phyloP scores from a whole-genome alignment of 2,888 invertebrate species.

The Cryptops parisi region DNA sequence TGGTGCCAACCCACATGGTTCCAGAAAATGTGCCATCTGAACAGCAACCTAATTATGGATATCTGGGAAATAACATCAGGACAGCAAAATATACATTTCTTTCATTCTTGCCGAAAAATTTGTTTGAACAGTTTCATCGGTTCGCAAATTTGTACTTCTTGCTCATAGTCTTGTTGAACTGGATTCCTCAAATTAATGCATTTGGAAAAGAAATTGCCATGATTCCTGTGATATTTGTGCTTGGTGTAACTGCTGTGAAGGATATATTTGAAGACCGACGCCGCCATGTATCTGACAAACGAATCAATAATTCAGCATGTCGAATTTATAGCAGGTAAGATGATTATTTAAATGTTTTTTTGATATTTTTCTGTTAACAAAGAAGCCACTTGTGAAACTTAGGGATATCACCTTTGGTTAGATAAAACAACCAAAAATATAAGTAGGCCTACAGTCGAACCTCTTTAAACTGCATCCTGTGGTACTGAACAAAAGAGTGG shows the following conservation, averaged over 20 bases:
- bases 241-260: conserved; percentile 85
- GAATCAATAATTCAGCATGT: conserved; percentile 86
- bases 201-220: conserved; percentile 93
- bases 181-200: conserved; percentile 86
- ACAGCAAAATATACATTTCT: conserved; percentile 89
- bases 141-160: conserved; percentile 97
- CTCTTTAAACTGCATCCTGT: too few species aligned
- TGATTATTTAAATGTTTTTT: conserved; percentile 11
- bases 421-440: too few species aligned
- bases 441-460: too few species aligned
- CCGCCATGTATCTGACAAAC: conserved; percentile 73
- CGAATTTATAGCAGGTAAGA: conserved; percentile 79
- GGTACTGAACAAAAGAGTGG: too few species aligned
- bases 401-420: too few species aligned
- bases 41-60: conserved; percentile 68
- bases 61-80: conserved; percentile 67
- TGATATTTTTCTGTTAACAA: too few species aligned
- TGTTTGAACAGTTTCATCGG: conserved; percentile 93
- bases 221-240: conserved; percentile 86
- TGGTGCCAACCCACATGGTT: conserved; percentile 68
- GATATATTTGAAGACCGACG: conserved; percentile 89
- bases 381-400: too few species aligned
- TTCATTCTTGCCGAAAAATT: conserved; percentile 88
- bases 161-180: conserved; percentile 88
- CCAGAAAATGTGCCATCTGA: conserved; percentile 62